Evolutionary conservation across 2,113 vertebrate species (phyloP), one percentile per base, ranked within the genome.

Genomic region (Tachysurus vachellii): DNA sequence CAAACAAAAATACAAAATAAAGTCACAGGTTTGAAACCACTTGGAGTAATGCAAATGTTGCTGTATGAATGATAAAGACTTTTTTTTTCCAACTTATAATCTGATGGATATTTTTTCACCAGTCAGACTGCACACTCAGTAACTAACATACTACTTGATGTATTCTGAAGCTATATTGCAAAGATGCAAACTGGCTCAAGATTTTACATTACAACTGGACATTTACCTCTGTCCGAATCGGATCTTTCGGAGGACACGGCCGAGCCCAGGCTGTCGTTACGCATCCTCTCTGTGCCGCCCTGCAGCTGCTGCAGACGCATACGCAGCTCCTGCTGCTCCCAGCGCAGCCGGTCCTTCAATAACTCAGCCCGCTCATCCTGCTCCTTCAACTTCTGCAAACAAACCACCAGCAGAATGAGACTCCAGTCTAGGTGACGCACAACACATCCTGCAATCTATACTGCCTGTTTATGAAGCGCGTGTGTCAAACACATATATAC

Each of bases 211-310:
- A 82, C 11, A 2, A 44, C 44, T 53, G n/a, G 28, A 19, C 47
- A 16, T 11, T 53, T 62, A 97, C 97, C 97, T 95, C 95, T 95
- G 92, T 97, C 96, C 0, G 97, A 96, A 89, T 98, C 97, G 0
- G 96, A 97, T 59, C 95, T 94, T 91, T 99, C 98, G 0, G 97
- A 99, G 62, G 96, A 97, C 89, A 98, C 92, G 64, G 91, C 93
- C 0, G 97, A 98, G 31, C 97, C 97, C 88, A 97, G 91, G 90
- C 98, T 98, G 92, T 97, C 92, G 0, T 96, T 95, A 83, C 97
- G 93, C 4, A 94, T 94, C 85, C 97, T 94, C 91, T 98, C 97
- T 0, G 87, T 73, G 0, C 92, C 86, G 0, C 94, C 92, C 86
- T 95, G 96, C 88, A 99, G 95, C 90, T 91, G 92, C 86, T 98